Conservation (phyloP, 2,113 vertebrate genomes). For the Centrocercus urophasianus region DNA sequence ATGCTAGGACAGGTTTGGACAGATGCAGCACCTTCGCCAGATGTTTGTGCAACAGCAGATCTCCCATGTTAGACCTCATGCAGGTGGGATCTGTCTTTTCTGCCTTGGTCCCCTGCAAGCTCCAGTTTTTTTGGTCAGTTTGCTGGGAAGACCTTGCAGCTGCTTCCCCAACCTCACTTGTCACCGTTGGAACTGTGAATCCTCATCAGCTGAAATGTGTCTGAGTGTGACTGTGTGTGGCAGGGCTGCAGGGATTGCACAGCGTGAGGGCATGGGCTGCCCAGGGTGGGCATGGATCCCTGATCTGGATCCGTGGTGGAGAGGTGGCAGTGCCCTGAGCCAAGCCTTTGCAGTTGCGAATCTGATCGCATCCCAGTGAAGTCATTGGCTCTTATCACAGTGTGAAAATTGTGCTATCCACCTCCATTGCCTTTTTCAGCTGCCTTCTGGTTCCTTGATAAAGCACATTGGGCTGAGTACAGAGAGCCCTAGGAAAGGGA, state of each 20-base stretch:
- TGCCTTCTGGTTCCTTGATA: background rate
- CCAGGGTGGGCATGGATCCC: background rate
- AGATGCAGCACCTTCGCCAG: background rate
- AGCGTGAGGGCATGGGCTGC: background rate
- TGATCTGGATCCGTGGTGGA: fast-evolving
- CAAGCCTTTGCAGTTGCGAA: background rate
- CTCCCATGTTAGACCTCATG: background rate
- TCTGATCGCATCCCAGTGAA: background rate
- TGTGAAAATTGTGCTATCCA: background rate
- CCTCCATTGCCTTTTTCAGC: background rate
- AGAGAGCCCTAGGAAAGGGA: background rate
- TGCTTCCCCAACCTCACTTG: background rate
- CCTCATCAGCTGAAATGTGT: fast-evolving
- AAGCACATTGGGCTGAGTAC: background rate
- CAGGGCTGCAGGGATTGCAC: background rate
- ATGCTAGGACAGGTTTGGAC: background rate
- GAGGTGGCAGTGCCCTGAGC: background rate
- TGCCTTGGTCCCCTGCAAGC: background rate
- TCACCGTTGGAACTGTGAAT: background rate
- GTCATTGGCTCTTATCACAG: background rate
- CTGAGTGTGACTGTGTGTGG: background rate
- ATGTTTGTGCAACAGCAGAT: background rate
- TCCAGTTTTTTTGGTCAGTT: background rate
- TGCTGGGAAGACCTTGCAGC: background rate
- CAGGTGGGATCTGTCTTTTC: background rate